Evolutionary conservation across 2,113 vertebrate species (phyloP), one percentile per base, ranked within the genome.

Genomic region (Bubo bubo): DNA sequence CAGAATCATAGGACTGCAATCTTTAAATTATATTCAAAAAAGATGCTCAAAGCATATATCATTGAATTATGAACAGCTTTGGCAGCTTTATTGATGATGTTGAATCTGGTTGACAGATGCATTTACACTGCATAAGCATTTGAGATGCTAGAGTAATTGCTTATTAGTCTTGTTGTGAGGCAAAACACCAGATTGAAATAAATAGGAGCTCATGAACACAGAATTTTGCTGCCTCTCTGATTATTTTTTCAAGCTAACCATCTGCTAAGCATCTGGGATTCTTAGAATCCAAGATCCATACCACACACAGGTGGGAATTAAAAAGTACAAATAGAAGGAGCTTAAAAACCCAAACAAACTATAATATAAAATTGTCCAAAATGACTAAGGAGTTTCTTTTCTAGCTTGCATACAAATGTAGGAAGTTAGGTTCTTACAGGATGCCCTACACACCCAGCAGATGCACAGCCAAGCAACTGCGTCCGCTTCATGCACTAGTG

Each of bases 21-120:
- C 97, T 98, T 97, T 97, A 97, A 97, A 98, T 98, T 95, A 97
- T 94, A 97, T 87, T 97, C 92, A 91, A 93, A 95, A 95, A 97
- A 97, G 95, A 97, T 97, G 93, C 91, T 97, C 94, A 90, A 96
- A 97, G 96, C 96, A 95, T 97, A 95, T 95, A 98, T 98, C 97
- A 97, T 95, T 95, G 97, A 95, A 96, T 98, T 97, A 98, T 97
- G 96, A 98, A 96, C 93, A 97, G 95, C 95, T 97, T 96, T 97
- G 97, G 97, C 97, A 97, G 94, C 95, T 97, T 98, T 98, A 98
- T 97, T 98, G 97, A 98, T 97, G 97, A 98, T 97, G 97, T 97
- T 97, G 97, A 97, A 97, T 98, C 96, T 95, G 97, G 90, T 96
- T 97, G 97, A 98, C 97, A 98, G 97, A 98, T 98, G 96, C 97